These are phyloP conservation scores for Epizoanthus ramosus DNA, from an alignment of 92 coral and sea anemone genomes.

Conservation along the genomic window DNA sequence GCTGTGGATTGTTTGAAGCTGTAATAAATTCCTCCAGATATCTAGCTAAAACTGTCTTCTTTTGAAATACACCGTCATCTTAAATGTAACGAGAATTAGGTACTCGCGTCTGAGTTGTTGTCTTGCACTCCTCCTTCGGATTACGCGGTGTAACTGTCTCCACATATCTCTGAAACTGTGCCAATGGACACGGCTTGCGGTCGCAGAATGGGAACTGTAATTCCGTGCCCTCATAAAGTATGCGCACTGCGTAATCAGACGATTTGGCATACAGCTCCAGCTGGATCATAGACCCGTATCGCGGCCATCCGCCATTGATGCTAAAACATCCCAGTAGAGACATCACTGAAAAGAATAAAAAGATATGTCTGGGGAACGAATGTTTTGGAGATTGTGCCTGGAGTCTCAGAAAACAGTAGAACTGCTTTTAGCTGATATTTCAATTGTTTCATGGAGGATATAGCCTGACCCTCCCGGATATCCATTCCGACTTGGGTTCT, in stretches of 20 bases:
- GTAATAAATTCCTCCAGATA: too few relatives aligned
- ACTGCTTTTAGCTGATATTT: too few relatives aligned
- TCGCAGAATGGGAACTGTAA: background rate
- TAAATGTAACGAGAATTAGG: background rate
- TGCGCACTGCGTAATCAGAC: background rate
- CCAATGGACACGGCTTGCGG: background rate
- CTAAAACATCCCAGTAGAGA: background rate
- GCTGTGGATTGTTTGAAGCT: too few relatives aligned
- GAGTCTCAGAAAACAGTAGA: too few relatives aligned
- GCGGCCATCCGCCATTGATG: background rate
- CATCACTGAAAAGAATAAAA: background rate
- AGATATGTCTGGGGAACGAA: too few relatives aligned
- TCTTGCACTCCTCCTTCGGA: background rate
- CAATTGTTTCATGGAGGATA: too few relatives aligned
- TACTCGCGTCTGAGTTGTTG: background rate
- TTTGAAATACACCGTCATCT: constrained; percentile 1
- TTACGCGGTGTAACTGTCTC: background rate
- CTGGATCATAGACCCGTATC: constrained; percentile 2
- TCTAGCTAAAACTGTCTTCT: too few relatives aligned
- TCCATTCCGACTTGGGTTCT: too few relatives aligned
- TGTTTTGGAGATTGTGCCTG: too few relatives aligned
- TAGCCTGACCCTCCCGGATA: too few relatives aligned
- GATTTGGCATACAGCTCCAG: background rate
- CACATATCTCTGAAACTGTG: background rate
- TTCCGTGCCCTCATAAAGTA: background rate